A percentile compares a stretch with the other conserved stretches of the same genome.
These are phyloP conservation scores for Thymelicus sylvestris DNA, from an alignment of 2,888 invertebrate genomes.

Conservation along the genomic window DNA sequence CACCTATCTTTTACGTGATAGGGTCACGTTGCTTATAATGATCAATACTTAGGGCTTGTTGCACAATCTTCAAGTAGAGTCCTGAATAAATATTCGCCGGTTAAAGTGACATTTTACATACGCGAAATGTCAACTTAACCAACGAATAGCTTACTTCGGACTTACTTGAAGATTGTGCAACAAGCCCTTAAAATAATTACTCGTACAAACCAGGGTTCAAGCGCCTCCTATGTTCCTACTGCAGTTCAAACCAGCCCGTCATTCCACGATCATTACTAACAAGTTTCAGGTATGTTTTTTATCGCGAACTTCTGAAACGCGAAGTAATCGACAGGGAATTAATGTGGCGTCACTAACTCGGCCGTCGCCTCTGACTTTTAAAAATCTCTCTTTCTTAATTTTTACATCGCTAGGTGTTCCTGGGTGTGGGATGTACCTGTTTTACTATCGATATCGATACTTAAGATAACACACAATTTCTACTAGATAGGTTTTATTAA, in stretches of 20 bases:
- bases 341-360: slow-evolving; percentile 83
- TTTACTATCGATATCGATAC: slow-evolving; percentile 40
- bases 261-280: slow-evolving; percentile 46
- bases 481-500: no score
- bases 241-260: slow-evolving; percentile 35
- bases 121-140: no score
- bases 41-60: no score
- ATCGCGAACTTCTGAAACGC: slow-evolving; percentile 47
- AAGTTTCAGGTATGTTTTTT: slow-evolving; percentile 57
- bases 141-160: no score
- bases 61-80: no score
- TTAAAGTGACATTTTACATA: no score
- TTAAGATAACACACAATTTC: neutral
- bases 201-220: no score
- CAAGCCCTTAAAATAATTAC: no score
- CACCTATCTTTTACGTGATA: no score
- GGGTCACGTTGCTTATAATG: no score
- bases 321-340: slow-evolving; percentile 78
- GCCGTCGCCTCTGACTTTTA: slow-evolving; percentile 64
- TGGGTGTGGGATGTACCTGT: slow-evolving; percentile 48
- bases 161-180: no score
- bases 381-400: slow-evolving; percentile 81
- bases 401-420: slow-evolving; percentile 82
- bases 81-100: no score
- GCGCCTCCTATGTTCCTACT: neutral